Conservation (phyloP, 2,888 invertebrate genomes). For the Pheosia gnoma region DNA sequence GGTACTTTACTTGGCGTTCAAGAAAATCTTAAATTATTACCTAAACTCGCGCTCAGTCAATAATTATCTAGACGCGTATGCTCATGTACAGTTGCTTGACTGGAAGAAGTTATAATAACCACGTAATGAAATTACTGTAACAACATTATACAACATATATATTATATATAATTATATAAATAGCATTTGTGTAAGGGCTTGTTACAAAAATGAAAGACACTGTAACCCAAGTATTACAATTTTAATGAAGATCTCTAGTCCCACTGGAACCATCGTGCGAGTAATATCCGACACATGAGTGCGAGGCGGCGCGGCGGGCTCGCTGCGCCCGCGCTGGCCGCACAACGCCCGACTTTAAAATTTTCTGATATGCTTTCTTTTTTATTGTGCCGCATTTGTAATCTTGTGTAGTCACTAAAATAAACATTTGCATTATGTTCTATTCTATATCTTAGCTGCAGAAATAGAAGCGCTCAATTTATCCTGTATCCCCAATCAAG, state of each 20-base stretch:
- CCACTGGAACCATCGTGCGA: slow-evolving; percentile 85
- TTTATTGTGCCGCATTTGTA: slow-evolving; percentile 78
- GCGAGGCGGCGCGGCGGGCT: slow-evolving; percentile 47
- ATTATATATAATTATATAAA: slow-evolving; percentile 80
- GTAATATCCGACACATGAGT: slow-evolving; percentile 60
- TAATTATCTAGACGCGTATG: slow-evolving; percentile 42
- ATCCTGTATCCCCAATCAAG: slow-evolving; percentile 81
- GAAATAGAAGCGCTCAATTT: slow-evolving; percentile 82
- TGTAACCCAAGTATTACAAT: slow-evolving; percentile 86
- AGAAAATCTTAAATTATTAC: slow-evolving; percentile 37
- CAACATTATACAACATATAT: slow-evolving; percentile 80
- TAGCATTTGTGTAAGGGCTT: slow-evolving; percentile 86
- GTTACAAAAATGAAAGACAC: slow-evolving; percentile 84
- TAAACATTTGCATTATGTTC: slow-evolving; percentile 79
- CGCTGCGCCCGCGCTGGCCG: slow-evolving; percentile 39
- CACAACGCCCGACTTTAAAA: slow-evolving; percentile 45
- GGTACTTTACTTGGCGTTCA: slow-evolving; percentile 53
- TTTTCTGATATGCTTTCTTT: slow-evolving; percentile 79
- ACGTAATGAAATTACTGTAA: slow-evolving; percentile 84
- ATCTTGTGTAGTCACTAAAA: slow-evolving; percentile 76
- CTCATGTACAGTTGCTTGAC: slow-evolving; percentile 73
- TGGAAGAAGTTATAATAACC: slow-evolving; percentile 74
- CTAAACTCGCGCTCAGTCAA: slow-evolving; percentile 31
- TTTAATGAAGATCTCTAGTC: slow-evolving; percentile 88
- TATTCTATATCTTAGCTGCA: slow-evolving; percentile 77